Evolutionary conservation across 2,888 invertebrate genomes (phyloP).

Genomic region (Sisyra nigra): DNA sequence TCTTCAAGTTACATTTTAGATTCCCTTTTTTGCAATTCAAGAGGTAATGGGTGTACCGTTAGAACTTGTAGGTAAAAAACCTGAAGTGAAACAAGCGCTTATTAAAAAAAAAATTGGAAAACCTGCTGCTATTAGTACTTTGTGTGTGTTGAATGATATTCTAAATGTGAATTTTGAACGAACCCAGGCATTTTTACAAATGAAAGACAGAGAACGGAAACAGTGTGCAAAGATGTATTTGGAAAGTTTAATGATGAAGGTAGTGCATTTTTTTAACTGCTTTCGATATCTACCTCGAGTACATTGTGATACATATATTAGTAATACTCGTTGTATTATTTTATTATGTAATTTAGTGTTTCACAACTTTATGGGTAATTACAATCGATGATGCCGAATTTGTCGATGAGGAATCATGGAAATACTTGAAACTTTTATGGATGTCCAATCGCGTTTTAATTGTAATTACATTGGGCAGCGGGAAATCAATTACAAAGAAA

Average conservation of each 20-base stretch:
- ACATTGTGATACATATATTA: no score
- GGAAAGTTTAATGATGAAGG: no score
- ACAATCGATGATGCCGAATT: constrained; percentile 42
- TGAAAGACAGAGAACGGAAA: constrained; percentile 17
- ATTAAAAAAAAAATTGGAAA: no score
- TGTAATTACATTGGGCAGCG: constrained; percentile 18
- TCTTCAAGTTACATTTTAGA: no score
- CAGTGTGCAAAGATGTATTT: constrained; percentile 5
- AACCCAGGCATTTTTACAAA: constrained; percentile 15
- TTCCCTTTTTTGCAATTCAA: constrained; percentile 26
- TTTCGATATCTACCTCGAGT: no score
- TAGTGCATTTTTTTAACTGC: no score
- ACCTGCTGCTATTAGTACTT: constrained; percentile 21
- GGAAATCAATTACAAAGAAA: not conserved
- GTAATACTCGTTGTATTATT: no score
- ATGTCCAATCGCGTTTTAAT: constrained; percentile 31
- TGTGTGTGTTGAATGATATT: constrained; percentile 31
- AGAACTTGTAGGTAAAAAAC: constrained; percentile 20
- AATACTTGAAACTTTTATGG: constrained; percentile 28
- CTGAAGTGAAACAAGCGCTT: constrained; percentile 12
- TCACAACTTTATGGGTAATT: constrained; percentile 23
- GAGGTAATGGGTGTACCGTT: constrained; percentile 27
- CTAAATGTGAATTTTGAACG: constrained; percentile 30
- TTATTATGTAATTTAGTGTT: no score
- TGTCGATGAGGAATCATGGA: constrained; percentile 37